Percentiles rank a stretch among this genome's conserved stretches.
These are phyloP conservation scores for Cebidichthys violaceus DNA, from an alignment of 2,113 vertebrate species.

Conservation along the genomic window DNA sequence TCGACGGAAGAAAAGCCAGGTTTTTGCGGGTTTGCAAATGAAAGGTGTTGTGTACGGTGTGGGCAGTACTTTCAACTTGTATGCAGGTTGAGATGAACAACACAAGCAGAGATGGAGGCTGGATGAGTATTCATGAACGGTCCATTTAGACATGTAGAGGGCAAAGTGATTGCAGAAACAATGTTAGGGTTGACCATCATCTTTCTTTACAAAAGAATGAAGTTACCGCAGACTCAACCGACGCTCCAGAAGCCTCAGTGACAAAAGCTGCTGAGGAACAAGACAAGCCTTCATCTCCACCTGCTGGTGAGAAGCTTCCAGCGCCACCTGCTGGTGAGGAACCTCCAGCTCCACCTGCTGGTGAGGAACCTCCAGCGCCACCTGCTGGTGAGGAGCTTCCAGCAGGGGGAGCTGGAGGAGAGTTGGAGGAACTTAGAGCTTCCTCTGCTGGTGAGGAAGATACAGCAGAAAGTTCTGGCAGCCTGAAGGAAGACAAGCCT, in stretches of 20 bases:
- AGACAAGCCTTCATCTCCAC: neutral
- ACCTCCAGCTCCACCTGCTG: neutral
- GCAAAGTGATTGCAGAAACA: neutral
- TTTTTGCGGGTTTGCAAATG: neutral
- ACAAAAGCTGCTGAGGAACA: constrained; percentile 32
- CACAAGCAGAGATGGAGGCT: neutral
- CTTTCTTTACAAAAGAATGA: constrained; percentile 69
- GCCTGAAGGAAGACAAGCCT: constrained; percentile 78
- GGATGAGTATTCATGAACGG: neutral
- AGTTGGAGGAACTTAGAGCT: neutral
- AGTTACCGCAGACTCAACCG: constrained; percentile 37
- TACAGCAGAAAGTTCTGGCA: constrained; percentile 25
- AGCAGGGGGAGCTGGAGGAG: constrained; percentile 18
- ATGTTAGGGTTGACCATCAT: neutral
- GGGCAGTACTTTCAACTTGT: neutral
- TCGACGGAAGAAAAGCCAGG: no score
- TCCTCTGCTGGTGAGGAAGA: constrained; percentile 29
- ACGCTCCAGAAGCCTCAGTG: constrained; percentile 60
- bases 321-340: neutral
- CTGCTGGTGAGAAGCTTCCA: neutral
- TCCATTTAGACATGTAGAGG: neutral
- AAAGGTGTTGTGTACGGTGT: neutral
- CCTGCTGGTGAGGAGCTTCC: constrained; percentile 6
- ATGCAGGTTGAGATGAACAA: neutral
- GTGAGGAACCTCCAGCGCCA: neutral